phyloP scores from a whole-genome alignment of 2,113 vertebrate species.

The Carassius carassius region DNA sequence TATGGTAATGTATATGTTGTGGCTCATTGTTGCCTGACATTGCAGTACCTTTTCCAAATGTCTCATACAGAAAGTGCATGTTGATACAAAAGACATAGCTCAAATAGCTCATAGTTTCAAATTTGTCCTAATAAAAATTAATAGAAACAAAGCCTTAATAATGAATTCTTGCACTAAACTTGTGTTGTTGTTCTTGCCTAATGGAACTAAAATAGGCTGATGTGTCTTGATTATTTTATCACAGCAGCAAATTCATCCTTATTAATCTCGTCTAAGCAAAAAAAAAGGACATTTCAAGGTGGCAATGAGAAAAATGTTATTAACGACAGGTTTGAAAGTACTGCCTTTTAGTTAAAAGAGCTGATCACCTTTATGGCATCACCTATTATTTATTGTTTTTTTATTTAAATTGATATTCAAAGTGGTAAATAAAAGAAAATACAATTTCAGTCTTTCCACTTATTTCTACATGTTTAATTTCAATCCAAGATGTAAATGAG shows the following conservation, averaged over 20 bases:
- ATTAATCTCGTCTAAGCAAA: constrained; percentile 5
- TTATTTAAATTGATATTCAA: too few relatives aligned
- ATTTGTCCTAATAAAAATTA: neutral
- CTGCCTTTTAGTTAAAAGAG: too few relatives aligned
- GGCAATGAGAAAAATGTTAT: neutral
- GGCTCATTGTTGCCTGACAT: constrained; percentile 26
- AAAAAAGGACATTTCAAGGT: neutral
- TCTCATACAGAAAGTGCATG: constrained; percentile 2
- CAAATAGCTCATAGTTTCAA: neutral
- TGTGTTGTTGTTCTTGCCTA: neutral
- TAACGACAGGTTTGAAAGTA: neutral
- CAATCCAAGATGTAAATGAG: too few relatives aligned
- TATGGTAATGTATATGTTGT: constrained; percentile 58
- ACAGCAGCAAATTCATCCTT: constrained; percentile 13
- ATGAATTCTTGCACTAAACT: neutral
- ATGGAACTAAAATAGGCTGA: constrained; percentile 29
- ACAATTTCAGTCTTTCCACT: too few relatives aligned
- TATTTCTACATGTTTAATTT: too few relatives aligned
- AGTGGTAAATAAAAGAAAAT: too few relatives aligned
- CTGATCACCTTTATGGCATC: too few relatives aligned
- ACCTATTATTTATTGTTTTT: too few relatives aligned
- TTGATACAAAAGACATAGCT: neutral
- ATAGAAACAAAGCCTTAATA: neutral
- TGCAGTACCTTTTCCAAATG: constrained; percentile 55
- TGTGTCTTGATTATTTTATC: constrained; percentile 38